Conservation (phyloP, 92 coral and sea anemone genomes). For the Siderastrea siderea region DNA sequence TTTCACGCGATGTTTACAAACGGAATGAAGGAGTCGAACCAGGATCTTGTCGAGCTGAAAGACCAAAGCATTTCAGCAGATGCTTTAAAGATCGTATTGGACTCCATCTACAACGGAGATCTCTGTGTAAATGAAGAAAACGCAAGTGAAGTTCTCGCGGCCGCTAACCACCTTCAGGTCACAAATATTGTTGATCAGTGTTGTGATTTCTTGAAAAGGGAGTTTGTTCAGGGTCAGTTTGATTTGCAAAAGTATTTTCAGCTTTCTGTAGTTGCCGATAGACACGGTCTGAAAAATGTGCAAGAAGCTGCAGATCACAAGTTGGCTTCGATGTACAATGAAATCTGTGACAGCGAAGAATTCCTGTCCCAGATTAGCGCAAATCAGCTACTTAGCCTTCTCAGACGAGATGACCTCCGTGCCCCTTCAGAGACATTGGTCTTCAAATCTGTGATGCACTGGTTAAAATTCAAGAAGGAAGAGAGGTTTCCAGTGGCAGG, state of each 20-base stretch:
- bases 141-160: constrained; percentile 49
- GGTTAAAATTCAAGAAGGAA: constrained; percentile 57
- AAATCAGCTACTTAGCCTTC: constrained; percentile 42
- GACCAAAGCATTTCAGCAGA: constrained; percentile 36
- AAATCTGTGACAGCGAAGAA: constrained; percentile 61
- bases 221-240: not conserved
- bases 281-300: not conserved
- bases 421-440: constrained; percentile 73
- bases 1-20: constrained; percentile 14
- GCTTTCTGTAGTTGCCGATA: constrained; percentile 1
- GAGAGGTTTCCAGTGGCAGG: constrained; percentile 44
- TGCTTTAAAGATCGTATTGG: constrained; percentile 63
- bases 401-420: constrained; percentile 24
- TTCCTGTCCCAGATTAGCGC: constrained; percentile 36
- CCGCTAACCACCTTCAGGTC: constrained; percentile 50
- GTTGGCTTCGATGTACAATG: constrained; percentile 35
- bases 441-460: constrained; percentile 69
- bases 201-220: constrained; percentile 5
- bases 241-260: constrained; percentile 2
- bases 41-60: constrained; percentile 12
- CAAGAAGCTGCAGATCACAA: not conserved
- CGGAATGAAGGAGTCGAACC: constrained; percentile 9
- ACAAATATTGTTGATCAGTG: constrained; percentile 7
- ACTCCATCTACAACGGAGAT: constrained; percentile 28
- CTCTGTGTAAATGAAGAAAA: constrained; percentile 46